Evolutionary conservation across 2,797 vertebrate genomes (phyloP), one percentile per base, ranked within the genome.

Genomic region (Cryptoblepharus egeriae): DNA sequence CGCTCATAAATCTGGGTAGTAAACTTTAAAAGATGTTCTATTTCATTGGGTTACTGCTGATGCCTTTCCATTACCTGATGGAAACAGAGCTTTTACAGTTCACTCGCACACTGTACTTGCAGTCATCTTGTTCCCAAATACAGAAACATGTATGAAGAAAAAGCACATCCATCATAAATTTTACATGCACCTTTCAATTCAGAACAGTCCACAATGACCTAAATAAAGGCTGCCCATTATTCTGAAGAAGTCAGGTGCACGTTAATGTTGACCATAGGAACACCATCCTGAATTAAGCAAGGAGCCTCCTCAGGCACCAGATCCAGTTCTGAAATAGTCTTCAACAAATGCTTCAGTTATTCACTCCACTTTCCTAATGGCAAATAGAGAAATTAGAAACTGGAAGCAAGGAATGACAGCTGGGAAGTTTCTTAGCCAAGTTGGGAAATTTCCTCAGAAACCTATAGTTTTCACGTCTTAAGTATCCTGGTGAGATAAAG

Each of bases 41-140:
- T 87, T 92, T 88, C 79, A 37, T 1, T 71, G 79, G 72, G 60
- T 84, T 87, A 86, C 67, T 74, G 73, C 68, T 35, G 65, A 83
- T 65, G 42, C 67, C 32, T 0, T 88, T 85, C 82, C 86, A 85
- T 82, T 85, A 80, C 73, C 88, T 75, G 55, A 77, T 18, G 60
- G 75, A 88, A 61, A 87, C 90, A 87, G 68, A 92, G 72, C 68
- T 77, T 93, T 90, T 84, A 90, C n/a, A 89, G 86, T 85, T 92
- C 77, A 89, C 86, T 91, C 86, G 90, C 68, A 73, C 80, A 63
- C 20, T 88, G 20, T 79, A 80, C 68, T 90, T 86, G 90, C 73
- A 90, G 83, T 79, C 69, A 90, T 61, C 81, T 88, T 70, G 80
- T n/a, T 88, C 72, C 68, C 26, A 78, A 89, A 37, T 30, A 70